phyloP scores from a whole-genome alignment of 2,113 vertebrate species.

The Larimichthys crocea region DNA sequence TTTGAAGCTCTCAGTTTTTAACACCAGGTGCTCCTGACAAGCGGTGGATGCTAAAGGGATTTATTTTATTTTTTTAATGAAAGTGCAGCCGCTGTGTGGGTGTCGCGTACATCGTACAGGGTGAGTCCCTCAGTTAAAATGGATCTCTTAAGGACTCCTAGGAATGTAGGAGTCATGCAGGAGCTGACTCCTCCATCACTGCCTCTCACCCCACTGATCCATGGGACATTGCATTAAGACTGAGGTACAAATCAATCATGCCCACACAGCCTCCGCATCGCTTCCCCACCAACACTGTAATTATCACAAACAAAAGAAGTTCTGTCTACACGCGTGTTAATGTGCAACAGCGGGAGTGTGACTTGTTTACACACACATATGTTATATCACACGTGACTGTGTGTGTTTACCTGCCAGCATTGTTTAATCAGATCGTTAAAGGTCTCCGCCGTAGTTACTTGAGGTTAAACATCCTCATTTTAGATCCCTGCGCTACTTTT shows the following conservation, averaged over 20 bases:
- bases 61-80: constrained; percentile 11
- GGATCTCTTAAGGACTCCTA: constrained; percentile 10
- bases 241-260: constrained; percentile 51
- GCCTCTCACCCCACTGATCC: constrained; percentile 31
- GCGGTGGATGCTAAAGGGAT: not conserved
- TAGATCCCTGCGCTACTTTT: not conserved
- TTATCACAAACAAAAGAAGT: constrained; percentile 65
- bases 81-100: constrained; percentile 16
- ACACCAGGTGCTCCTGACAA: not conserved
- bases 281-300: constrained; percentile 53
- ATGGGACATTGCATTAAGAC: constrained; percentile 44
- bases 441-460: not conserved
- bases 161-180: constrained; percentile 8
- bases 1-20: constrained; percentile 12
- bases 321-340: constrained; percentile 30
- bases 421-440: not conserved
- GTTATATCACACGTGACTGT: not conserved
- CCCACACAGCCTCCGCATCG: constrained; percentile 53
- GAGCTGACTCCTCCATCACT: constrained; percentile 24
- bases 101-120: constrained; percentile 6
- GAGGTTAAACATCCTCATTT: constrained; percentile 20
- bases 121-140: constrained; percentile 16
- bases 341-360: constrained; percentile 24
- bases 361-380: constrained; percentile 1
- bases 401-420: not conserved